phyloP scores from a whole-genome alignment of 2,797 vertebrate genomes.

The Sciaenops ocellatus region DNA sequence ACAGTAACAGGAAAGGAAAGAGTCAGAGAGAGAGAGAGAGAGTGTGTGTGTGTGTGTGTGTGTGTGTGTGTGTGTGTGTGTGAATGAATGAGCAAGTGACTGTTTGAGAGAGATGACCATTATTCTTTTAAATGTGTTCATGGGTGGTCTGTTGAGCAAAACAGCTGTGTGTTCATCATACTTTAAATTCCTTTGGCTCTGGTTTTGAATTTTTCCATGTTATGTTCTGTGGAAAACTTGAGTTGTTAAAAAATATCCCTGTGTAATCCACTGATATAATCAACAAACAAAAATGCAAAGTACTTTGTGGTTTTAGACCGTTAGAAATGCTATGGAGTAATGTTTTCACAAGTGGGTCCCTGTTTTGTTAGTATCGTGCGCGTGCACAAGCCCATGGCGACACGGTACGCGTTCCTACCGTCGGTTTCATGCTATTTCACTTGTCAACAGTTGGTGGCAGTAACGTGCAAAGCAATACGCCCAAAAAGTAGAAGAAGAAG shows the following conservation, averaged over 20 bases:
- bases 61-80: constrained; percentile 5
- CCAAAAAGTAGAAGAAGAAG: neutral
- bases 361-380: neutral
- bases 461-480: neutral
- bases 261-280: constrained; percentile 23
- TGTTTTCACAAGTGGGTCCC: neutral
- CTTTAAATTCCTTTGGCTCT: constrained; percentile 54
- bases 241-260: constrained; percentile 12
- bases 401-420: neutral
- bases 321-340: neutral
- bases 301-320: neutral
- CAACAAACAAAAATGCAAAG: neutral
- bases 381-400: neutral
- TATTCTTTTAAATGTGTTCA: constrained; percentile 29
- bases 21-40: neutral
- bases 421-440: neutral
- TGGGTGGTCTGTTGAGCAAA: constrained; percentile 49
- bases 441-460: neutral
- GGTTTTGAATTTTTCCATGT: constrained; percentile 18
- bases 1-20: constrained; percentile 35
- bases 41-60: neutral
- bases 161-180: constrained; percentile 47
- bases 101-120: neutral
- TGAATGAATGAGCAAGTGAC: neutral
- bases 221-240: constrained; percentile 16